phyloP scores from a whole-genome alignment of 2,888 invertebrate genomes.

The Hyposoter didymator region DNA sequence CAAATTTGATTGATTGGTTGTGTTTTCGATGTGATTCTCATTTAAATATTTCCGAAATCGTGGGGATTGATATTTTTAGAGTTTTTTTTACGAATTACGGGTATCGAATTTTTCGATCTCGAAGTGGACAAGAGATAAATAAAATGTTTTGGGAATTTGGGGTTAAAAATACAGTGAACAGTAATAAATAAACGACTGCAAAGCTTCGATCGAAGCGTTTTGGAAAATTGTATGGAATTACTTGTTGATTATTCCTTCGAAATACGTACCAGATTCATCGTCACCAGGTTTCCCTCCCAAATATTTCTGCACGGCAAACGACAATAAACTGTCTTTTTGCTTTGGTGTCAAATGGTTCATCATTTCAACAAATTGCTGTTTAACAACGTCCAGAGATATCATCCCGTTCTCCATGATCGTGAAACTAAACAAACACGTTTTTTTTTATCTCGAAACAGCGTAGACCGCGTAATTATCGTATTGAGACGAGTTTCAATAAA shows the following conservation, averaged over 20 bases:
- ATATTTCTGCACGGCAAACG: slow-evolving; percentile 71
- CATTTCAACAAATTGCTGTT: slow-evolving; percentile 66
- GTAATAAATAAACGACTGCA: too few species aligned
- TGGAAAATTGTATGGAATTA: too few species aligned
- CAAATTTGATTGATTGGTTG: not conserved
- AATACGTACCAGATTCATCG: slow-evolving; percentile 53
- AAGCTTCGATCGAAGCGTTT: not conserved
- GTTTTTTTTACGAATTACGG: too few species aligned
- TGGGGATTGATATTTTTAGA: too few species aligned
- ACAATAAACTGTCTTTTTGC: slow-evolving; percentile 69
- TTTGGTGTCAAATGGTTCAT: slow-evolving; percentile 66
- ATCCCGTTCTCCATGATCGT: slow-evolving; percentile 55
- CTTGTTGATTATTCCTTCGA: not conserved
- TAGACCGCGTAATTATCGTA: slow-evolving; percentile 47
- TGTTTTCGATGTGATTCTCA: not conserved
- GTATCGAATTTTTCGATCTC: too few species aligned
- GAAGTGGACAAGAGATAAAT: too few species aligned
- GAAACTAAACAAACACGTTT: not conserved
- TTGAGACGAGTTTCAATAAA: not conserved
- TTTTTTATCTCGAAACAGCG: not conserved
- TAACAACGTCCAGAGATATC: slow-evolving; percentile 70
- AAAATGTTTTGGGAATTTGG: too few species aligned
- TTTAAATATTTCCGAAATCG: too few species aligned
- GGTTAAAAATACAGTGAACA: too few species aligned
- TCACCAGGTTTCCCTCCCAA: slow-evolving; percentile 58